Percentiles rank a stretch among this genome's conserved stretches.
phyloP scores from a whole-genome alignment of 2,113 vertebrate species.

The Hymenochirus boettgeri region DNA sequence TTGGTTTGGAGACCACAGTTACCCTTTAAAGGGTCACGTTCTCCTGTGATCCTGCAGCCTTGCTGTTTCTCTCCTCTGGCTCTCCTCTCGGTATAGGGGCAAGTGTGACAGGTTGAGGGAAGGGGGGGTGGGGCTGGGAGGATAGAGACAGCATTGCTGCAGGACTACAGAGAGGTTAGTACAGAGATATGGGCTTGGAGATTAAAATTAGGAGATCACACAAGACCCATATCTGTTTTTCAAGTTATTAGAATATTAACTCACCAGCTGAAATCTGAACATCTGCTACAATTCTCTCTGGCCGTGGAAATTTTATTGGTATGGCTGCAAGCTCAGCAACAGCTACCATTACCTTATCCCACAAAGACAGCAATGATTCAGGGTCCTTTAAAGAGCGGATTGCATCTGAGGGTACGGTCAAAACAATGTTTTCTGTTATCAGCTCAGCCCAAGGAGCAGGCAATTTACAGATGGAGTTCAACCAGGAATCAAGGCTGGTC shows the following conservation, averaged over 20 bases:
- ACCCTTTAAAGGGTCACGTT: too few relatives aligned
- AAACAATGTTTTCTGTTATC: constrained; percentile 69
- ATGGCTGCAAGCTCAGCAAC: constrained; percentile 59
- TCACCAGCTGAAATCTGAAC: constrained; percentile 67
- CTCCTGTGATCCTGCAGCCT: too few relatives aligned
- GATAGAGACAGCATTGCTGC: neutral
- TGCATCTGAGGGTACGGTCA: constrained; percentile 57
- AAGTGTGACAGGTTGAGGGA: neutral
- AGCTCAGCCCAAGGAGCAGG: constrained; percentile 71
- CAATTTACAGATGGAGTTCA: constrained; percentile 45
- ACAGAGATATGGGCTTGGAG: too few relatives aligned
- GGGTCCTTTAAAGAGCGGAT: constrained; percentile 55
- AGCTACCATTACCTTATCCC: constrained; percentile 62
- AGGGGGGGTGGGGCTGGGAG: too few relatives aligned
- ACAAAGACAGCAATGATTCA: constrained; percentile 51
- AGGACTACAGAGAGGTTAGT: too few relatives aligned
- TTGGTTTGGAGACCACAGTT: too few relatives aligned
- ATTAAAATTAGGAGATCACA: too few relatives aligned
- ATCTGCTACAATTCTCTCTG: constrained; percentile 66
- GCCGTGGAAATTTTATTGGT: constrained; percentile 56
- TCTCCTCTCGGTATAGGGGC: neutral
- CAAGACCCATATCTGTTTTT: neutral
- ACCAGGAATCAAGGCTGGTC: constrained; percentile 53
- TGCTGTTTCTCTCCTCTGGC: too few relatives aligned
- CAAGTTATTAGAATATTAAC: neutral